Evolutionary conservation across 2,797 vertebrate species (phyloP), one percentile per base, ranked within the genome.

Genomic region (Hapalemur alaotrensis): DNA sequence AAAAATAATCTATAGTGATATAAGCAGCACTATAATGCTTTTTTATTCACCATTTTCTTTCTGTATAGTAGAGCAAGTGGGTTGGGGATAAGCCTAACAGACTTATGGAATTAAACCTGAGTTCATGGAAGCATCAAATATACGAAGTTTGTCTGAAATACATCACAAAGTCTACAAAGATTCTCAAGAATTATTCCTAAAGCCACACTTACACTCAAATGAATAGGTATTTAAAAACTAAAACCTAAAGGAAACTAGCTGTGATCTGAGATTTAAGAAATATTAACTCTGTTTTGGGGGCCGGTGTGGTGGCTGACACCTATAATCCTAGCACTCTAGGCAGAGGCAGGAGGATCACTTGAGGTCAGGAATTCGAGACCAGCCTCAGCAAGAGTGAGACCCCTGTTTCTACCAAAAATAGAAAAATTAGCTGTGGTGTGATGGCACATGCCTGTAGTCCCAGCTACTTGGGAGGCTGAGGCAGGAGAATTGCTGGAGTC

Each of bases 181-280:
- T 50, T 84, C 82, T 79, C 69, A 85, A 70, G 35, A 95, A 93
- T 46, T 86, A 83, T 35, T 76, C 38, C 48, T 83, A 82, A 96
- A 91, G 32, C 79, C 15, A 69, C 13, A 65, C 25, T 76, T 78
- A 75, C 1, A 93, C 38, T 72, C 43, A 96, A 90, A 94, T 50
- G 17, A 93, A 65, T 32, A 75, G 14, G 23, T 87, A 76, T 67
- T 93, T 96, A 75, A 72, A 80, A 81, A 67, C 6, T 50, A 78
- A 91, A 95, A 59, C 23, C 28, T 85, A 90, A 88, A 72, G n/a
- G 15, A 89, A 92, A 57, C 10, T 20, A 81, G 30, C 7, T 96
- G 8, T 73, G 52, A 69, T 81, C n/a, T 92, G 80, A 91, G 70
- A 91, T 73, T 30, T 65, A 50, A 72, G 75, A 94, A 63, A 81